A percentile compares a stretch with the other conserved stretches of the same genome.
These are phyloP conservation scores for Fukomys damarensis DNA, from an alignment of 2,113 vertebrate genomes.

Conservation along the genomic window DNA sequence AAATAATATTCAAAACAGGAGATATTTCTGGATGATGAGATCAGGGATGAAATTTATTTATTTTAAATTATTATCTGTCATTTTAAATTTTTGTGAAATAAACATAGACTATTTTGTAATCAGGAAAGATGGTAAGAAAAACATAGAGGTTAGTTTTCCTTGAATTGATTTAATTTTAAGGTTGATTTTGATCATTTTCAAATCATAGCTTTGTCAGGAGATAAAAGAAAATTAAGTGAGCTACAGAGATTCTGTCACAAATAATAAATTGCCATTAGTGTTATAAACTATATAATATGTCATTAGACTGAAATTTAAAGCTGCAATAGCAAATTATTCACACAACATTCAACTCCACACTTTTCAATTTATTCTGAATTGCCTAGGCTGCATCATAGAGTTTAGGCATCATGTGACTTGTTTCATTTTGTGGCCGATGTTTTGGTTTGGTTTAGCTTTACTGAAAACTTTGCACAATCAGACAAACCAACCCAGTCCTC, in stretches of 20 bases:
- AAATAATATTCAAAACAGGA: not conserved
- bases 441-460: conserved; percentile 39
- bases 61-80: conserved; percentile 44
- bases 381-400: not conserved
- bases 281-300: conserved; percentile 25
- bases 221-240: conserved; percentile 52
- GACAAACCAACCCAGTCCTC: not conserved
- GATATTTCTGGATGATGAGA: conserved; percentile 55
- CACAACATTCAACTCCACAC: not conserved
- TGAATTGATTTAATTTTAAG: conserved; percentile 59
- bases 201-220: conserved; percentile 40
- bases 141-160: conserved; percentile 50
- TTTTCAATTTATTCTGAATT: conserved; percentile 37
- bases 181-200: conserved; percentile 67
- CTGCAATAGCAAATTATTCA: not conserved
- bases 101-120: conserved; percentile 30
- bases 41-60: conserved; percentile 44
- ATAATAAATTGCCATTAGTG: conserved; percentile 50
- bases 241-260: conserved; percentile 18
- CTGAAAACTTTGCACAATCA: not conserved
- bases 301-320: conserved; percentile 33
- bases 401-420: not conserved
- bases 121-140: conserved; percentile 41
- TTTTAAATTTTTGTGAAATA: conserved; percentile 54
- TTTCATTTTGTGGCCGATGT: not conserved